phyloP scores from a whole-genome alignment of 2,888 invertebrate genomes.

The Drosophila barbarae region DNA sequence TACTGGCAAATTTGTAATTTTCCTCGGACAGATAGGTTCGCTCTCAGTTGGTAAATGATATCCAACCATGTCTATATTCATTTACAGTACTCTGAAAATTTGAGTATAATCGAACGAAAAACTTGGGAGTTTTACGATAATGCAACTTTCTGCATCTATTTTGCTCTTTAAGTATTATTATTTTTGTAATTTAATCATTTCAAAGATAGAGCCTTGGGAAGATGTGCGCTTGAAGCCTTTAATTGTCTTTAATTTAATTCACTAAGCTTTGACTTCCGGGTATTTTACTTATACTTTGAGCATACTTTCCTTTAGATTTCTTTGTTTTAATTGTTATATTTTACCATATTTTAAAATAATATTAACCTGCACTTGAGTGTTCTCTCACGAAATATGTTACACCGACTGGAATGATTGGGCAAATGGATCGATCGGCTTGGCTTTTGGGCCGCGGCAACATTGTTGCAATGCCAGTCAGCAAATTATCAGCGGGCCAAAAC shows the following conservation, averaged over 20 bases:
- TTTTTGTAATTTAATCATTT: background rate
- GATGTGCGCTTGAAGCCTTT: too few species aligned
- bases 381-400: constrained; percentile 11
- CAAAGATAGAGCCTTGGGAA: background rate
- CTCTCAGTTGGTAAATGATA: background rate
- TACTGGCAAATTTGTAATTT: constrained; percentile 3
- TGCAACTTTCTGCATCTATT: too few species aligned
- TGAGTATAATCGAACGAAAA: too few species aligned
- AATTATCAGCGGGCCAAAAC: constrained; percentile 65
- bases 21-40: background rate
- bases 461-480: constrained; percentile 51
- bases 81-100: background rate
- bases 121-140: background rate
- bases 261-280: rapidly evolving
- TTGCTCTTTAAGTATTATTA: background rate
- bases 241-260: background rate
- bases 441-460: constrained; percentile 37
- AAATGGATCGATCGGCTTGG: constrained; percentile 14
- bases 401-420: constrained; percentile 31
- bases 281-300: background rate
- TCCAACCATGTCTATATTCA: background rate
- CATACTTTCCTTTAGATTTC: background rate
- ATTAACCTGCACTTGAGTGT: constrained; percentile 7
- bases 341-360: background rate
- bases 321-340: too few species aligned